Evolutionary conservation across 1,140 invertebrate genomes (phyloP).

Genomic region (Leptoteleia sp.): DNA sequence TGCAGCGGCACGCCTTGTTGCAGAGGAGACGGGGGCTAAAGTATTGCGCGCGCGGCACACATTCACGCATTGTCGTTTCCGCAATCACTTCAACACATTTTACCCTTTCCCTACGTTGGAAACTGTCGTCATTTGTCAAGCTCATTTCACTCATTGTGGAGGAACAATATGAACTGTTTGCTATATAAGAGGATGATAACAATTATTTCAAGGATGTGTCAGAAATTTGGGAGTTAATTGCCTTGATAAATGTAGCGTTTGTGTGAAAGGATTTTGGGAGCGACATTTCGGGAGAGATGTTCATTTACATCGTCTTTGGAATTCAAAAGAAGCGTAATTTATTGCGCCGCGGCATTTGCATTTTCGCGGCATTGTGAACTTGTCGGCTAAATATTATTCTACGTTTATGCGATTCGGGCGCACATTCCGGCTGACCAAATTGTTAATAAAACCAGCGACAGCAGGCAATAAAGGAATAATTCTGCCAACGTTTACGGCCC

Average conservation of each 20-base stretch:
- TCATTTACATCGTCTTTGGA: conserved; percentile 12
- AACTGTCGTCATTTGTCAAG: conserved; percentile 55
- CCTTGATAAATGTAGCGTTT: conserved; percentile 48
- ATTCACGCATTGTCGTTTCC: conserved; percentile 44
- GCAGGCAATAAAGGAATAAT: conserved; percentile 17
- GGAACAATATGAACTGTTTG: conserved; percentile 54
- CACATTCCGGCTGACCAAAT: conserved; percentile 20
- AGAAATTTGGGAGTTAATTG: conserved; percentile 52
- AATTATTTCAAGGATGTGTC: conserved; percentile 48
- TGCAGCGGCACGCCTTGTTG: conserved; percentile 59
- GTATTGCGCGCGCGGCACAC: conserved; percentile 47
- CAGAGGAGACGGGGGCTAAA: conserved; percentile 49
- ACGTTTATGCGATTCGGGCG: conserved; percentile 1
- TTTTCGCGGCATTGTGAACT: conserved; percentile 8
- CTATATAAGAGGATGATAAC: conserved; percentile 45
- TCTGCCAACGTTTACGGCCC: conserved; percentile 17
- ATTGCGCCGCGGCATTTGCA: conserved; percentile 16
- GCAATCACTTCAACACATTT: conserved; percentile 60
- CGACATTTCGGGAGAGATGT: neutral
- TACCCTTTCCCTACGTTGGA: conserved; percentile 25
- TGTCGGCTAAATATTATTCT: conserved; percentile 14
- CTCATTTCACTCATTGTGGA: conserved; percentile 52
- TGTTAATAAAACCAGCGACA: conserved; percentile 45
- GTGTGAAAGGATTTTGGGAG: conserved; percentile 18
- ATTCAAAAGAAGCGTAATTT: conserved; percentile 12